These are phyloP conservation scores for Pipistrellus kuhlii DNA, from an alignment of 2,797 vertebrate species.

Conservation along the genomic window DNA sequence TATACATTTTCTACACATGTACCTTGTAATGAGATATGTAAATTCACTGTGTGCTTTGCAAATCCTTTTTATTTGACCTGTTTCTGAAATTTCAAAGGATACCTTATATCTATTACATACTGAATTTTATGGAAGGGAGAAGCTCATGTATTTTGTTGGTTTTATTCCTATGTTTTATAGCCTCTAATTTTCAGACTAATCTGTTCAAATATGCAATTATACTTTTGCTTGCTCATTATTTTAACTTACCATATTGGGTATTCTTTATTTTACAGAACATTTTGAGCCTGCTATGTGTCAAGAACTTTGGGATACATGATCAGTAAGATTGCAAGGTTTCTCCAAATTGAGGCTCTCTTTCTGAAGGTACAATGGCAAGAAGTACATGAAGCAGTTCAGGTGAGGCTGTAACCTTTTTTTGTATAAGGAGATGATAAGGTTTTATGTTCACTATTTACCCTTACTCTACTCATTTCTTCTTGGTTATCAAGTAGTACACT, in stretches of 20 bases:
- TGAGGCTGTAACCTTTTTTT: not conserved
- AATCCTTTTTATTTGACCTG: slow-evolving; percentile 9
- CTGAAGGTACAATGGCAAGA: not conserved
- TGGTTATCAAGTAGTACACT: not conserved
- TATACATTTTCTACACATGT: not conserved
- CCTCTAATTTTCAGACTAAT: not conserved
- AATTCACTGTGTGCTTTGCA: not conserved
- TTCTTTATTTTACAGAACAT: not conserved
- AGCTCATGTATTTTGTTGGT: not conserved
- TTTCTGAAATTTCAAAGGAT: slow-evolving; percentile 36
- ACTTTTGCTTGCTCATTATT: not conserved
- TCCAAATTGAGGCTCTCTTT: not conserved
- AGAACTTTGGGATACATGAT: not conserved
- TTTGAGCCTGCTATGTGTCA: not conserved
- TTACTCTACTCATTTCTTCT: not conserved
- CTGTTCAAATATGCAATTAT: not conserved
- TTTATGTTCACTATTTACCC: not conserved
- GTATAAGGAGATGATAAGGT: not conserved
- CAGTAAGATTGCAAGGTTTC: not conserved
- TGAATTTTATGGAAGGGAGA: not conserved
- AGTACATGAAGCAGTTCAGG: not conserved
- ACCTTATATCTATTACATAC: not conserved
- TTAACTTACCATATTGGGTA: not conserved
- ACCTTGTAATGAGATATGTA: not conserved
- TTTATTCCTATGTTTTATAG: not conserved